phyloP scores from a whole-genome alignment of 2,113 vertebrate genomes.

The Carollia perspicillata region DNA sequence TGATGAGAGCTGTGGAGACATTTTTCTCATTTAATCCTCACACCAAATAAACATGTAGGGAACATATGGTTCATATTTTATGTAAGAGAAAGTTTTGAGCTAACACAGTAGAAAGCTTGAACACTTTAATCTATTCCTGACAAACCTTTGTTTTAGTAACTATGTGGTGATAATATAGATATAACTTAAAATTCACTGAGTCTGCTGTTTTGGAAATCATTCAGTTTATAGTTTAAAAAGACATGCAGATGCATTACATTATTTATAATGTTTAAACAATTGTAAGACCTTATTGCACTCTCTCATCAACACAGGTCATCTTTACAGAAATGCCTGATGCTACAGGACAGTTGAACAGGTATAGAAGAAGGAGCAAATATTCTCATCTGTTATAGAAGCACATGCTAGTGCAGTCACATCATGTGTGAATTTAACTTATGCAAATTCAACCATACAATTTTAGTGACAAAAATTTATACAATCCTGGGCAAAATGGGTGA shows the following conservation, averaged over 20 bases:
- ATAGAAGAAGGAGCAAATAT: background rate
- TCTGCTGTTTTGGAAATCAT: background rate
- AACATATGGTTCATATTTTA: background rate
- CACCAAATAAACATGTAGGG: background rate
- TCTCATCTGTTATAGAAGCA: background rate
- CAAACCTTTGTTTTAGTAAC: background rate
- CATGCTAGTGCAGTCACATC: background rate
- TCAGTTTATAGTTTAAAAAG: too few relatives aligned
- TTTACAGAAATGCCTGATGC: background rate
- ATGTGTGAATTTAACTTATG: background rate
- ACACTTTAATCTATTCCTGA: background rate
- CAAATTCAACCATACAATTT: background rate
- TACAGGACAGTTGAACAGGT: background rate
- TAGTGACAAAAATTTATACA: background rate
- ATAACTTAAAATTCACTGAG: background rate
- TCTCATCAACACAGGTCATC: background rate
- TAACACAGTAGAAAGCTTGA: background rate
- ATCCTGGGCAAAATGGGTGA: background rate
- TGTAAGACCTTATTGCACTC: background rate
- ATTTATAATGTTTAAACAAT: background rate
- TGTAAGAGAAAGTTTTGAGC: background rate
- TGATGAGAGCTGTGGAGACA: background rate
- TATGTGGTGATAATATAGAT: background rate
- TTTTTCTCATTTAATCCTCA: background rate
- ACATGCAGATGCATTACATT: background rate